A percentile compares a stretch with the other conserved stretches of the same genome.
Evolutionary conservation across 1,140 invertebrate species (phyloP).

Genomic region (Drosophila tsacasi): DNA sequence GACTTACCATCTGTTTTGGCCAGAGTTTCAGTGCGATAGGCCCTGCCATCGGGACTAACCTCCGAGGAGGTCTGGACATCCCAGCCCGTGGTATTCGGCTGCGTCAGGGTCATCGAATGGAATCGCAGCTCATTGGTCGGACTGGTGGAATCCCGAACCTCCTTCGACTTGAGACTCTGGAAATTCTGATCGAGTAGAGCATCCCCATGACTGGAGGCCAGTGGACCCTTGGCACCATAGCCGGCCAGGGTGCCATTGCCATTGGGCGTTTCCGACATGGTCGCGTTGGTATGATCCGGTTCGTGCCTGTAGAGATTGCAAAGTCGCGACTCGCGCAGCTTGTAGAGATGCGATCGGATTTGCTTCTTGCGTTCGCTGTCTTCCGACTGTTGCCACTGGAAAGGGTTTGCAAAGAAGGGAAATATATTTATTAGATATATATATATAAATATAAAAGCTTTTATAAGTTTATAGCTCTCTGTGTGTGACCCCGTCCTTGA

Average conservation of each 20-base stretch:
- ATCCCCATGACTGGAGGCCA: constrained; percentile 87
- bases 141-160: constrained; percentile 91
- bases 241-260: constrained; percentile 52
- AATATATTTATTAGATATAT: neutral
- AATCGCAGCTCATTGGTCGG: constrained; percentile 87
- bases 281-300: constrained; percentile 70
- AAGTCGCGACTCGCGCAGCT: constrained; percentile 91
- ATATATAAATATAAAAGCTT: neutral
- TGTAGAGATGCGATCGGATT: constrained; percentile 93
- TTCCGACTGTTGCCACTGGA: constrained; percentile 93
- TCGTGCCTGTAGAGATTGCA: constrained; percentile 88
- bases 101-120: constrained; percentile 72
- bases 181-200: constrained; percentile 91
- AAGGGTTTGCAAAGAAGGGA: constrained; percentile 36
- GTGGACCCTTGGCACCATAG: constrained; percentile 72
- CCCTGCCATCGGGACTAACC: constrained; percentile 85
- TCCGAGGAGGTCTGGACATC: constrained; percentile 85
- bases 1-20: constrained; percentile 84
- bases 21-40: constrained; percentile 73
- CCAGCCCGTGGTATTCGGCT: constrained; percentile 85
- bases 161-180: constrained; percentile 91
- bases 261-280: constrained; percentile 46
- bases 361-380: constrained; percentile 94
- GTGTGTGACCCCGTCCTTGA: constrained; percentile 57
- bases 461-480: neutral